Base-by-base conservation (phyloP, 2,797 vertebrate species). In the Carcharodon carcharias region DNA sequence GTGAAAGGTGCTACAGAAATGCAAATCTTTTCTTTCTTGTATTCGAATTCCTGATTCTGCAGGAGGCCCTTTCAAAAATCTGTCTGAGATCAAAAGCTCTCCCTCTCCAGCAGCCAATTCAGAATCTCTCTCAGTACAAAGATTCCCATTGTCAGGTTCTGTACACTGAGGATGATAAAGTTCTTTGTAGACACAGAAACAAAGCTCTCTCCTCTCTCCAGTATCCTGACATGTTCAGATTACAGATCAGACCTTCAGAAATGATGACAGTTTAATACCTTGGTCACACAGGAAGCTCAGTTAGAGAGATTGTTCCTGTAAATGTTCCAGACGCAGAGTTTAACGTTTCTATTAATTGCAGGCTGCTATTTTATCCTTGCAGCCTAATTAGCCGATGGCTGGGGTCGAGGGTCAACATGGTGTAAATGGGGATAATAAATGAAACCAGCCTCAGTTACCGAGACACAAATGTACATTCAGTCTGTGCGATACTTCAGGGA, bases 201-300 rank as follows among this genome's bases (percentile, higher is more conserved):
- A 58, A 91, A 91, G 88, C 28, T 91, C 54, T 58, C 88, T 91
- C 88, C 88, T 91, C 56, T 91, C 88, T 50, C 40, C 63, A 69
- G 40, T 23, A 45, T 26, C 65, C 56, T 28, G 16, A 92, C 89
- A 92, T 23, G 63, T n/a, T 69, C 92, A 50, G 35, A 45, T 94
- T 67, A 69, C 63, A 69, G 63, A 69, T 12, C n/a, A 69, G 7
- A 67, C n/a, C 45, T n/a, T 45, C 92, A 45, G 18, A 50, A 69
- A 69, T 69, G 35, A 28, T 45, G 63, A 35, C 40, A 16, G 9
- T 94, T 94, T 67, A 50, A 94, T 94, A 69, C 58, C n/a, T 91
- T 14, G 88, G 54, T 91, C 88, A 91, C 31, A 54, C 26, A 91
- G 54, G 88, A 35, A 91, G 31, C 88, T 7, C 40, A 7, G 61